Base-by-base conservation (phyloP, 64 coral and sea anemone genomes). In the Porites australiensis region DNA sequence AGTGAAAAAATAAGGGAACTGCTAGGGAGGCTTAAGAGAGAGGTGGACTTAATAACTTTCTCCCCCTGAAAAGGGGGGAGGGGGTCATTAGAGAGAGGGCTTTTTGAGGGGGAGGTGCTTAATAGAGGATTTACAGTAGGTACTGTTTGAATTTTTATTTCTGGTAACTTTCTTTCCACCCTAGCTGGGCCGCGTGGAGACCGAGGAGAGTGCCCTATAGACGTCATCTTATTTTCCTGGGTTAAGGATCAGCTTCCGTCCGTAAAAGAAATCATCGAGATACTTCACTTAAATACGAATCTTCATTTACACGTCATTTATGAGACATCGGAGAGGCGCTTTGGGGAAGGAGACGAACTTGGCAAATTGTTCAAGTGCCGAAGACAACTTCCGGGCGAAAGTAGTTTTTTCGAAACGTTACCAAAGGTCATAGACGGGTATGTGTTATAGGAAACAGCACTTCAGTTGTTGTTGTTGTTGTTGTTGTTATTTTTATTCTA, bases 341-440 rank as follows among this genome's bases (percentile, higher is more conserved):
- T 84, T 19, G 81, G 44, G 8, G 81, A 84, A 8, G 63, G 50
- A 67, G 69, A 84, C 44, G 63, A 84, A 51, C 81, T 84, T 22
- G 81, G 22, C 12, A 68, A 9, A 15, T 8, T 84, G n/a, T 84
- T 84, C 43, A 84, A 84, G 23, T 84, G 81, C 20, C 81, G 81
- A 11, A 48, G 81, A 51, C 44, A 68, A 22, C 63, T 84, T 7
- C 81, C 81, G 8, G 8, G 63, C 63, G 81, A 84, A 51, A 84
- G 81, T 44, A 84, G 15, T 48, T 84, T 84, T 63, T 84, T 68
- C 8, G 81, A 84, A 68, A 68, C 45, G 6, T 48, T 84, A 20
- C 81, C 81, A 45, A 84, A 84, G 63, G 63, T 84, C 10, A 21
- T 84, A 22, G 62, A 84, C 44, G 81, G 81, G 81, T 84, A 68